Base-by-base conservation (phyloP, 2,888 invertebrate genomes). In the Pandemis cinnamomeana region DNA sequence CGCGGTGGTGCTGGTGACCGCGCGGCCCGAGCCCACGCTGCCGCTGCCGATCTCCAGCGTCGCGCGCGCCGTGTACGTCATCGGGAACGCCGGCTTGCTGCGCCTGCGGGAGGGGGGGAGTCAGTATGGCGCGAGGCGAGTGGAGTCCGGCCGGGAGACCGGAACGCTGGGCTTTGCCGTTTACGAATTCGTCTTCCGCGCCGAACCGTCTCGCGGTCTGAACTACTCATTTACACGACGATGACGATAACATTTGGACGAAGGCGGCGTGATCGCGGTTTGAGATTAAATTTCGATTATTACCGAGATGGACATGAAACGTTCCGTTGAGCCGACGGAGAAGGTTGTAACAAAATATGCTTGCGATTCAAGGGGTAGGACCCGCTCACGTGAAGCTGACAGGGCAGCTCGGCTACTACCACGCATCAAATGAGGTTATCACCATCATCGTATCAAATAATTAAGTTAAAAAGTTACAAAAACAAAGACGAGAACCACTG, bases 41-140 rank as follows among this genome's bases (percentile, higher is more conserved):
- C 91, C 90, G 88, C 91, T 91, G 86, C 93, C 94, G 86, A 94
- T 94, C 89, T 95, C 95, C 80, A 94, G 90, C 76, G 93, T 92
- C 73, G 94, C 93, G 82, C 93, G 91, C 83, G 94, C 92, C 81
- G 94, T 95, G 87, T 94, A 95, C 87, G 91, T 93, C 89, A 93
- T 88, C 86, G 92, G 93, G 89, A 89, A 90, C 88, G 85, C 85
- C 83, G 92, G 89, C 86, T 92, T 92, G 84, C 90, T 91, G 86
- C 92, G 86, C 84, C 93, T 93, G 91, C 80, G 42, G 27, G 20
- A 5, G 51, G n/a, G 5, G n/a, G 7, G 2, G n/a, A n/a, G n/a
- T 51, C 51, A 51, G 51, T 11, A 36, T 36, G 27, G 44, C 8
- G 44, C 44, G 44, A 10, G 11, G 11, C 5, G 46, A 46, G 11